A percentile compares a stretch with the other conserved stretches of the same genome.
phyloP scores from a whole-genome alignment of 2,113 vertebrate genomes.

The Phalacrocorax aristotelis region DNA sequence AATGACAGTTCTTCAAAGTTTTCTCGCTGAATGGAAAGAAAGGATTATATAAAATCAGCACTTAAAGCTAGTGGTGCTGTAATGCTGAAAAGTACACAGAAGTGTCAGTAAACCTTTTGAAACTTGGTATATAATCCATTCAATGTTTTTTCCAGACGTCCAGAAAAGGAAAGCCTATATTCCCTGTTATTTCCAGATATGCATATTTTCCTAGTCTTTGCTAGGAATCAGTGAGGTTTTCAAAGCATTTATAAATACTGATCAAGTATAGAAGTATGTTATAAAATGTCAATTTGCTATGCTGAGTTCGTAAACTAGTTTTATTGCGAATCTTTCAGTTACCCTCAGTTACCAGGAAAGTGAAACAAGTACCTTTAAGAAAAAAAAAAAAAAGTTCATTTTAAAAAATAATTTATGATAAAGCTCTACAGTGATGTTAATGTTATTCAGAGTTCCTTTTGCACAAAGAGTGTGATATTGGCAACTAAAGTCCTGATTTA shows the following conservation, averaged over 20 bases:
- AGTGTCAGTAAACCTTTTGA: background rate
- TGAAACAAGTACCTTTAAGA: background rate
- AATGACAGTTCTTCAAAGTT: background rate
- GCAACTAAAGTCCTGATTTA: background rate
- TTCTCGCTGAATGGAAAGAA: background rate
- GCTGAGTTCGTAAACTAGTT: background rate
- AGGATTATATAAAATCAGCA: background rate
- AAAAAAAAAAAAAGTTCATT: background rate
- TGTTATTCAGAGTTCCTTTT: background rate
- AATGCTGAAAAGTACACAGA: background rate
- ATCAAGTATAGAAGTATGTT: background rate
- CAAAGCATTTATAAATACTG: background rate
- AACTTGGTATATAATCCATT: background rate
- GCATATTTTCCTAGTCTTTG: background rate
- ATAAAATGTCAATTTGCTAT: background rate
- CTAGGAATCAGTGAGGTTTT: background rate
- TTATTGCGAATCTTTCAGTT: background rate
- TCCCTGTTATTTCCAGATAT: background rate
- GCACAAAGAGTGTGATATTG: background rate
- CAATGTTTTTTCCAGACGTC: background rate
- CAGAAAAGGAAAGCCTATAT: background rate
- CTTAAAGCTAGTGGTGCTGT: background rate
- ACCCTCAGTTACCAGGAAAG: background rate
- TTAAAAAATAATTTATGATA: background rate
- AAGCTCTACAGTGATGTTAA: background rate